Evolutionary conservation across 2,113 vertebrate species (phyloP).

Genomic region (Petrocephalus microphthalmus): DNA sequence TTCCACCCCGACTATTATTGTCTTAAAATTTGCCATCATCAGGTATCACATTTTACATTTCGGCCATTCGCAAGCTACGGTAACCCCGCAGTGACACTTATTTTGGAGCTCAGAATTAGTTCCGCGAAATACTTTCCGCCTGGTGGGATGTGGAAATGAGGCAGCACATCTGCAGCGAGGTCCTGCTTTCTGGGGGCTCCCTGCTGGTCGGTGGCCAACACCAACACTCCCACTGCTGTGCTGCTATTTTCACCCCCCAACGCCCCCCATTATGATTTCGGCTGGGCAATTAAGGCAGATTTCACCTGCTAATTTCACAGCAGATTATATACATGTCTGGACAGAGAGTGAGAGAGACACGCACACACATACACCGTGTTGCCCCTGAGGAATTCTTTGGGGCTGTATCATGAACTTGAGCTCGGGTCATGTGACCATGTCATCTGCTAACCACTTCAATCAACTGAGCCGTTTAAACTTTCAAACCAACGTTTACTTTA

Average conservation of each 20-base stretch:
- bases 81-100: conserved; percentile 60
- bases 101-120: conserved; percentile 55
- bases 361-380: conserved; percentile 23
- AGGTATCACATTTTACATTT: conserved; percentile 27
- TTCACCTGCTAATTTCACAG: conserved; percentile 47
- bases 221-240: conserved; percentile 43
- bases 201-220: conserved; percentile 50
- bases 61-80: conserved; percentile 48
- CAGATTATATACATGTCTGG: conserved; percentile 13
- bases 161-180: conserved; percentile 52
- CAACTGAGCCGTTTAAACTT: neutral
- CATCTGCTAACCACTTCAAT: conserved; percentile 4
- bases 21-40: conserved; percentile 15
- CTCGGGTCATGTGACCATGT: neutral
- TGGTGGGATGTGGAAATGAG: conserved; percentile 54
- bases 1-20: neutral
- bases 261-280: conserved; percentile 36
- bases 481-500: neutral
- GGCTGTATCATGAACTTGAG: neutral
- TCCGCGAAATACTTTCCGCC: conserved; percentile 56
- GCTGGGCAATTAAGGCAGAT: conserved; percentile 41
- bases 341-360: neutral
- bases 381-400: neutral
- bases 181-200: conserved; percentile 32
- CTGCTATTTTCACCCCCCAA: conserved; percentile 36